A percentile compares a stretch with the other conserved stretches of the same genome.
Conservation (phyloP, 2,113 vertebrate species). For the Coregonus clupeaformis region DNA sequence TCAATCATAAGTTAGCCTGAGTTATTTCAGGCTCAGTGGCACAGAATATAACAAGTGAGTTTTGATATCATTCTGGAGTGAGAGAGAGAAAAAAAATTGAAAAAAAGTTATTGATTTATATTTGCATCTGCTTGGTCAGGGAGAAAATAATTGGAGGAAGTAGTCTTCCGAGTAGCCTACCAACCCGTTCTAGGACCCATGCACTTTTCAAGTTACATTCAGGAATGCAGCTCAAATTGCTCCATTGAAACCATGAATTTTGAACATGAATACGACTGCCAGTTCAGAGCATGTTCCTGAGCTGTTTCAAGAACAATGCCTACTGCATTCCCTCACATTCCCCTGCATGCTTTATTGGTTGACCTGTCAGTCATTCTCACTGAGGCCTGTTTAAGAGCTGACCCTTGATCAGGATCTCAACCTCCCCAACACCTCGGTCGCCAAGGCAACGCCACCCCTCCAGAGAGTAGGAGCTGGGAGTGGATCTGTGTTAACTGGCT, state of each 20-base stretch:
- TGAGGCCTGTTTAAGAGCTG: conserved; percentile 24
- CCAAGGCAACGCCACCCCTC: conserved; percentile 33
- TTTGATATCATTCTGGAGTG: conserved; percentile 35
- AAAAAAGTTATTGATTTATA: conserved; percentile 19
- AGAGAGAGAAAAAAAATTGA: conserved; percentile 19
- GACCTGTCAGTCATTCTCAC: conserved; percentile 45
- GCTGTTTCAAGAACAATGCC: conserved; percentile 63
- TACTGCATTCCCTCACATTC: conserved; percentile 50
- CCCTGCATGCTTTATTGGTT: conserved; percentile 52
- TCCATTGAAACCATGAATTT: background rate
- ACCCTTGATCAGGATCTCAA: conserved; percentile 36
- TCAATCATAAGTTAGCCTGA: conserved; percentile 65
- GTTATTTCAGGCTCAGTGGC: conserved; percentile 56
- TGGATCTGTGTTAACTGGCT: conserved; percentile 1
- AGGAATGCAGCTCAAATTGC: background rate
- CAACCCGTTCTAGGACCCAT: no score
- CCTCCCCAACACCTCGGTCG: conserved; percentile 33
- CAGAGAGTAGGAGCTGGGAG: conserved; percentile 7
- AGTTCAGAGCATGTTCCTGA: conserved; percentile 51
- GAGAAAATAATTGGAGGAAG: conserved; percentile 5
- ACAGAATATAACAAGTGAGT: conserved; percentile 44
- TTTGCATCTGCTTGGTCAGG: conserved; percentile 14
- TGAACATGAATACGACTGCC: conserved; percentile 33
- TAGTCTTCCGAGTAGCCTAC: background rate
- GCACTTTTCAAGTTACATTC: no score